Base-by-base conservation (phyloP, 2,888 invertebrate species). In the Stenichneumon culpator region DNA sequence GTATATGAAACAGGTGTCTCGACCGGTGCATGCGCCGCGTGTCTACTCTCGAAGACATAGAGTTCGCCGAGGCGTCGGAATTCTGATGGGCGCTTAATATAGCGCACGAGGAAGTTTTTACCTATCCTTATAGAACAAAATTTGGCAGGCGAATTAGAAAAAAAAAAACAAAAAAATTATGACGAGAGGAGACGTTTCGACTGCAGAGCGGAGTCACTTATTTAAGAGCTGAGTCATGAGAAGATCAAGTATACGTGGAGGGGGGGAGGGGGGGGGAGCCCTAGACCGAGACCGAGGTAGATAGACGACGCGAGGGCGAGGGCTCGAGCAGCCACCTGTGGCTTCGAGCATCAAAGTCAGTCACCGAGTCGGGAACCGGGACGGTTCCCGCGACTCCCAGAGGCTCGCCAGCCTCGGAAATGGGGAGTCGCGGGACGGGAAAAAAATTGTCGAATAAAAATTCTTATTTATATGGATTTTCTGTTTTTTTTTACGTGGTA, bases 321-420 rank as follows among this genome's bases (percentile, higher is more conserved):
- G 50, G 25, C 44, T 28, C 44, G 52, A 16, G 69, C 73, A 81
- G 44, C 81, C 81, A 84, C 84, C 84, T 84, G 84, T 84, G 67
- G 84, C 78, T 81, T 52, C 54, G 67, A 22, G 75, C 67, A 32
- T 39, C 63, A 54, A 47, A 47, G 65, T 74, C 54, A 39, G 47
- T 63, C 63, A 39, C 52, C 22, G 63, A 81, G 77, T 77, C 77
- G 65, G 32, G 50, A 75, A 63, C 11, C 73, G 54, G 68, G 54
- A 39, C 79, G 60, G 60, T 63, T 63, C 60, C 60, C 28, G 60
- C 25, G 25, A 57, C 57, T 25, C 25, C 54, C 54, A 22, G 22
- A 7, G 19, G 19, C 19, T 22, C n/a, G n/a, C n/a, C 25, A 57
- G 44, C 44, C 44, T 44, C 44, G 44, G 14, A 16, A 44, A 14